Evolutionary conservation across 2,888 invertebrate species (phyloP).

Genomic region (Drosophila percnosoma): DNA sequence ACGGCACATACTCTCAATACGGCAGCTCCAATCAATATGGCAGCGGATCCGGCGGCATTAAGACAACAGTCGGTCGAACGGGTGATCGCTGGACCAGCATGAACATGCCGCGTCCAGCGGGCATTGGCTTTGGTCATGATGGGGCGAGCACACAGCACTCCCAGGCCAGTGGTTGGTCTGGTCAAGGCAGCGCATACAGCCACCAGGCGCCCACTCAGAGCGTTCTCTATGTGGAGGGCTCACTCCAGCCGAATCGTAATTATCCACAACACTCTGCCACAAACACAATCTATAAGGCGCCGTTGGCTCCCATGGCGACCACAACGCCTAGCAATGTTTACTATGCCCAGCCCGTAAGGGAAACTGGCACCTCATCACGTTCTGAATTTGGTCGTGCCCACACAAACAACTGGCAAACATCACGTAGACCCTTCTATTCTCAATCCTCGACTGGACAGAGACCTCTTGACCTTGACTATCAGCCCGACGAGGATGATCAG

Average conservation of each 20-base stretch:
- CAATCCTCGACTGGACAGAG: conserved; percentile 32
- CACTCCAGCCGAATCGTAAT: conserved; percentile 81
- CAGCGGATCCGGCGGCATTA: conserved; percentile 31
- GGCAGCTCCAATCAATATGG: conserved; percentile 33
- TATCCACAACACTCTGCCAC: conserved; percentile 60
- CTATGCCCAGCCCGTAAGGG: conserved; percentile 80
- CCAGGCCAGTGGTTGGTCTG: conserved; percentile 54
- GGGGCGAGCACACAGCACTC: conserved; percentile 6
- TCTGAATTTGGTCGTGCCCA: conserved; percentile 62
- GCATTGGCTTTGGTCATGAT: conserved; percentile 45
- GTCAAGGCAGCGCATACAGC: conserved; percentile 60
- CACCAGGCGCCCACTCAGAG: conserved; percentile 66
- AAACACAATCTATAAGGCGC: conserved; percentile 59
- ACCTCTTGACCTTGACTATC: conserved; percentile 42
- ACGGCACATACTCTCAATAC: not conserved
- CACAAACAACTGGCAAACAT: conserved; percentile 38
- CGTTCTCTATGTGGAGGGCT: conserved; percentile 76
- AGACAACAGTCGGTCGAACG: conserved; percentile 27
- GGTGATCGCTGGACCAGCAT: conserved; percentile 81
- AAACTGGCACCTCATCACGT: conserved; percentile 45
- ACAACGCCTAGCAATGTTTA: conserved; percentile 55
- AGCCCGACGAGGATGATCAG: conserved; percentile 9
- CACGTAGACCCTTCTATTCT: conserved; percentile 8
- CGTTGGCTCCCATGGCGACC: conserved; percentile 75
- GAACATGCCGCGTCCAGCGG: conserved; percentile 80